Conservation (phyloP, 2,888 invertebrate genomes). For the Cynaeus angustus region DNA sequence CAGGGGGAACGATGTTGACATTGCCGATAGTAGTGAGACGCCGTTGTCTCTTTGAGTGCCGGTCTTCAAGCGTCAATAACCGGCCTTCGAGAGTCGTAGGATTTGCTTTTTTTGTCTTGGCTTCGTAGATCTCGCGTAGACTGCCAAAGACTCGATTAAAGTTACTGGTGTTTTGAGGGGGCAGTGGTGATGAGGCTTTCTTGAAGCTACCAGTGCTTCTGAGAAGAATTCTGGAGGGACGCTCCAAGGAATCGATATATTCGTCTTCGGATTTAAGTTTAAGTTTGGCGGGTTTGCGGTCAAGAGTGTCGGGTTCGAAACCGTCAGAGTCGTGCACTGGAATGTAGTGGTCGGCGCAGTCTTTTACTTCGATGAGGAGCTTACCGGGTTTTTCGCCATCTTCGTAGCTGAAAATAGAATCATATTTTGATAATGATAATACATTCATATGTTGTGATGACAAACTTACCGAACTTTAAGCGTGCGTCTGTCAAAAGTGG, state of each 20-base stretch:
- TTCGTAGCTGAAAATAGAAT: slow-evolving; percentile 71
- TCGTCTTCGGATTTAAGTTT: slow-evolving; percentile 66
- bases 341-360: slow-evolving; percentile 84
- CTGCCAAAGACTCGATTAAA: slow-evolving; percentile 77
- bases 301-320: slow-evolving; percentile 90
- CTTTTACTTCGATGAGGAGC: slow-evolving; percentile 88
- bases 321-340: slow-evolving; percentile 86
- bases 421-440: too few relatives aligned
- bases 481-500: slow-evolving; percentile 71
- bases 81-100: slow-evolving; percentile 75
- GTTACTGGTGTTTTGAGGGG: slow-evolving; percentile 58
- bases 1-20: slow-evolving; percentile 78
- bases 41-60: slow-evolving; percentile 84
- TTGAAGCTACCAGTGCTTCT: slow-evolving; percentile 83
- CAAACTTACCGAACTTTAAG: slow-evolving; percentile 66
- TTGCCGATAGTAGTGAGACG: slow-evolving; percentile 68
- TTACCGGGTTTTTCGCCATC: slow-evolving; percentile 82
- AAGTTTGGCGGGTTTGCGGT: slow-evolving; percentile 77
- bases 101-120: slow-evolving; percentile 75
- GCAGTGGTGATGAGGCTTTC: slow-evolving; percentile 68
- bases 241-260: slow-evolving; percentile 75
- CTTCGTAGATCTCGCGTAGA: slow-evolving; percentile 84
- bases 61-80: slow-evolving; percentile 81
- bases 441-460: not conserved
- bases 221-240: slow-evolving; percentile 76